Evolutionary conservation across 2,888 invertebrate genomes (phyloP).

Genomic region (Ptychoptera contaminata): DNA sequence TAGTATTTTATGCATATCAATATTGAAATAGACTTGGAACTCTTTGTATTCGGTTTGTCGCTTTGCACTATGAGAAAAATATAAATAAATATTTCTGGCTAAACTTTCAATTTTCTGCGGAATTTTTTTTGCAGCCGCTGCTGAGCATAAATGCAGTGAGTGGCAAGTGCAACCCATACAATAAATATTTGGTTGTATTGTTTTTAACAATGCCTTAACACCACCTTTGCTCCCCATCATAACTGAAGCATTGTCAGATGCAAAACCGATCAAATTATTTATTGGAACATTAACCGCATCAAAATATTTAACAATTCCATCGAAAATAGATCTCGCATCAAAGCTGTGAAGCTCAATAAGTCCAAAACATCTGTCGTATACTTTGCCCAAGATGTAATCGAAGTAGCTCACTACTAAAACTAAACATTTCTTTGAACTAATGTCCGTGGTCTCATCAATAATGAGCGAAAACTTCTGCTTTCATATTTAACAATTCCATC

Average conservation of each 20-base stretch:
- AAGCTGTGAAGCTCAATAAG: neutral
- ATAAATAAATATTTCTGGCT: slow-evolving; percentile 14
- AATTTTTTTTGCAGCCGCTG: slow-evolving; percentile 15
- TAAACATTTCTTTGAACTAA: too few relatives aligned
- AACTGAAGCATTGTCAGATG: slow-evolving; percentile 16
- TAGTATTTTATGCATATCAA: slow-evolving; percentile 16
- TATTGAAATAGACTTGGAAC: slow-evolving; percentile 15
- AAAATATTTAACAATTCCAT: neutral
- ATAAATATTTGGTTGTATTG: slow-evolving; percentile 13
- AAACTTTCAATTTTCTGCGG: slow-evolving; percentile 14
- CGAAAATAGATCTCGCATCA: neutral
- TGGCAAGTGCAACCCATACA: slow-evolving; percentile 17
- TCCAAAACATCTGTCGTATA: too few relatives aligned
- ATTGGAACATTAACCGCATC: slow-evolving; percentile 5
- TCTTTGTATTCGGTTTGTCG: slow-evolving; percentile 13
- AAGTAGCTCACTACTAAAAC: too few relatives aligned
- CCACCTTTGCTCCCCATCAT: slow-evolving; percentile 16
- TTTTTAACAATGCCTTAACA: slow-evolving; percentile 12
- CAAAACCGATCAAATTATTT: slow-evolving; percentile 15
- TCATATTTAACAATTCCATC: too few relatives aligned
- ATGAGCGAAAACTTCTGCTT: neutral
- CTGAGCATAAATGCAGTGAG: slow-evolving; percentile 15
- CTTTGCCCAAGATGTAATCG: too few relatives aligned
- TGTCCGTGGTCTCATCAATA: too few relatives aligned
- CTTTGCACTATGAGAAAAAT: slow-evolving; percentile 17